These are phyloP conservation scores for Vanacampus margaritifer DNA, from an alignment of 2,113 vertebrate species.

Conservation along the genomic window DNA sequence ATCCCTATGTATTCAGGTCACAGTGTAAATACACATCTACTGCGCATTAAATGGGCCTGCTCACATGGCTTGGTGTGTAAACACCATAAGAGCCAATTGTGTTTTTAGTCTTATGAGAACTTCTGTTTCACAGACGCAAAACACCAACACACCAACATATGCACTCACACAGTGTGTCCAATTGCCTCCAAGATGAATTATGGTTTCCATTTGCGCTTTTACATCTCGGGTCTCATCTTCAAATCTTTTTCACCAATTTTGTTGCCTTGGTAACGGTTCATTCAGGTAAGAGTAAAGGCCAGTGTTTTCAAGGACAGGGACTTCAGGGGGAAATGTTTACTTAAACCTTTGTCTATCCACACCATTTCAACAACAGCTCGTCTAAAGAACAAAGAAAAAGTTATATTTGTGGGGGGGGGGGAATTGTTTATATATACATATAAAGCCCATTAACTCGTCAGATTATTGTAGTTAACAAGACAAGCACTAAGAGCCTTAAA, in stretches of 20 bases:
- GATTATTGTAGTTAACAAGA: no score
- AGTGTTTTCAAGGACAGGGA: constrained; percentile 17
- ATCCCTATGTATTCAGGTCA: constrained; percentile 47
- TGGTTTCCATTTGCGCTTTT: constrained; percentile 35
- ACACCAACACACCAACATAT: neutral
- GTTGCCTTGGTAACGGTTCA: constrained; percentile 28
- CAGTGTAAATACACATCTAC: constrained; percentile 44
- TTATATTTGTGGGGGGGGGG: neutral
- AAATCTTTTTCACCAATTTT: constrained; percentile 6
- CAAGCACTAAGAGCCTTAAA: no score
- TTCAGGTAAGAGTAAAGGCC: constrained; percentile 13
- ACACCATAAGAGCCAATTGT: constrained; percentile 20
- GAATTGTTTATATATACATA: neutral
- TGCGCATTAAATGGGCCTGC: constrained; percentile 34
- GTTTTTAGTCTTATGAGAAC: constrained; percentile 8
- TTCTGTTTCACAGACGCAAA: constrained; percentile 11
- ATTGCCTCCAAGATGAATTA: constrained; percentile 7
- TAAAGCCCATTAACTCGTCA: no score
- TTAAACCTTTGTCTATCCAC: neutral
- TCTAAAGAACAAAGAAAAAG: neutral
- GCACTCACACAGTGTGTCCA: neutral
- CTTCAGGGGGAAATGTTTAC: constrained; percentile 7
- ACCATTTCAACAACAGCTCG: constrained; percentile 1
- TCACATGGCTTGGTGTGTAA: neutral
- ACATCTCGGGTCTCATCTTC: constrained; percentile 19